These are phyloP conservation scores for Delia radicum DNA, from an alignment of 1,140 invertebrate genomes.

Conservation along the genomic window DNA sequence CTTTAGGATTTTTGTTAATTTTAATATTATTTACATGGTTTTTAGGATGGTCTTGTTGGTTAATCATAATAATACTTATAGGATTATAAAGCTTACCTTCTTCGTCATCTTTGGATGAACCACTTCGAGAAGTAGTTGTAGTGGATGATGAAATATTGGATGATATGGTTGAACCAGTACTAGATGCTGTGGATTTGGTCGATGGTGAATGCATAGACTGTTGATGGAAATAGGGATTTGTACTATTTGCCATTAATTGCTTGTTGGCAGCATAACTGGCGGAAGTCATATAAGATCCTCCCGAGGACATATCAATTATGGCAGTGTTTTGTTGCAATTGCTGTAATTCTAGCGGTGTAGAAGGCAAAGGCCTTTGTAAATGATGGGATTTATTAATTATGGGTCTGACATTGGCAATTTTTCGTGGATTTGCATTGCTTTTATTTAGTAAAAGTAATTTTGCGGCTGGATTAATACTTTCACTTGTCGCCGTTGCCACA, in stretches of 20 bases:
- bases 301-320: constrained; percentile 28
- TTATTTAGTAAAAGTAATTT: constrained; percentile 44
- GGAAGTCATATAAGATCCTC: constrained; percentile 9
- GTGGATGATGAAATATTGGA: constrained; percentile 14
- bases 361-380: constrained; percentile 27
- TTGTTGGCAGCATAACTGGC: constrained; percentile 30
- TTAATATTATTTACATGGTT: constrained; percentile 26
- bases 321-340: constrained; percentile 24
- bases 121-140: neutral
- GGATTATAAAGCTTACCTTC: constrained; percentile 46
- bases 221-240: constrained; percentile 51
- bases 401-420: constrained; percentile 53
- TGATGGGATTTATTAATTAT: constrained; percentile 40
- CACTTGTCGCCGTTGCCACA: too few relatives aligned
- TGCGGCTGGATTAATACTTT: constrained; percentile 29
- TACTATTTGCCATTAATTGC: constrained; percentile 46
- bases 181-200: constrained; percentile 46
- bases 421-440: constrained; percentile 40
- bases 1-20: neutral
- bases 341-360: constrained; percentile 22
- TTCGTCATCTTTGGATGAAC: constrained; percentile 32
- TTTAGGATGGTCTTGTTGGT: constrained; percentile 15
- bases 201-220: constrained; percentile 49
- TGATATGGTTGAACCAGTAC: constrained; percentile 51
- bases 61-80: constrained; percentile 12